Conservation (phyloP, 35 echinoderm and acorn worm genomes). For the Hemicentrotus pulcherrimus region DNA sequence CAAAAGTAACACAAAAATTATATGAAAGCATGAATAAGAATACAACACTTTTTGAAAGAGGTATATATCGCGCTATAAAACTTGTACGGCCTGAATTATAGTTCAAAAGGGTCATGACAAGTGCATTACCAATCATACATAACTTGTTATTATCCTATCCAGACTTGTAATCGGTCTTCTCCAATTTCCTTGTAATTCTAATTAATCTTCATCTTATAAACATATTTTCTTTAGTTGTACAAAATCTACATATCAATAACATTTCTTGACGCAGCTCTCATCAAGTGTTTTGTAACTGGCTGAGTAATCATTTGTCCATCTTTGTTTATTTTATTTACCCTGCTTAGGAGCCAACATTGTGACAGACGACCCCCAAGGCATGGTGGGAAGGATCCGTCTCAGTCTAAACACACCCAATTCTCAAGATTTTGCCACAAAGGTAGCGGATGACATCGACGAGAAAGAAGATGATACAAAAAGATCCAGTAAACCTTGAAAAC, state of each 20-base stretch:
- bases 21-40: too few species aligned
- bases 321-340: neutral
- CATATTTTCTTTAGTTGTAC: too few species aligned
- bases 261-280: too few species aligned
- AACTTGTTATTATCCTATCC: neutral
- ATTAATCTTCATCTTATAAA: too few species aligned
- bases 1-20: too few species aligned
- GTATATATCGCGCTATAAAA: too few species aligned
- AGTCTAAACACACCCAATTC: constrained; percentile 48
- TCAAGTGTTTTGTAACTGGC: too few species aligned
- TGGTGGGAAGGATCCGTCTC: constrained; percentile 67
- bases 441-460: constrained; percentile 74
- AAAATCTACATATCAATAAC: too few species aligned
- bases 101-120: neutral
- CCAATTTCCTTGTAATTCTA: neutral
- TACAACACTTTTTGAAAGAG: too few species aligned
- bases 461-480: constrained; percentile 84
- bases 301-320: neutral
- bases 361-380: constrained; percentile 74
- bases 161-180: neutral
- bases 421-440: constrained; percentile 71
- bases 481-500: constrained; percentile 52
- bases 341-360: constrained; percentile 81
- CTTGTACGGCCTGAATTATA: neutral
- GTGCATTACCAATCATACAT: neutral